Conservation (phyloP, 2,113 vertebrate species). For the Pituophis catenifer region DNA sequence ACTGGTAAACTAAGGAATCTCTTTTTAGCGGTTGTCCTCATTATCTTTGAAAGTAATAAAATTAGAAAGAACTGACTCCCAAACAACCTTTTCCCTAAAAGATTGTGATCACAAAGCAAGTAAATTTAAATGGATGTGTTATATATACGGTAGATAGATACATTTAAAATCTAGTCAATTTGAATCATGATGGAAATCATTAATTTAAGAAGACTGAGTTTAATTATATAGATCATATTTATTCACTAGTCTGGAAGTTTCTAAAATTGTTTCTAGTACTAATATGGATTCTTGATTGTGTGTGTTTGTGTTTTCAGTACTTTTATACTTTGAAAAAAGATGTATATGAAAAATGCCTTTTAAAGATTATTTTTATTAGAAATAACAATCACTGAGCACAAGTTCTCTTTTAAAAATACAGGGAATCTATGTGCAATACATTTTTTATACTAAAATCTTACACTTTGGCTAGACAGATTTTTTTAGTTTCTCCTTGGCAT, state of each 20-base stretch:
- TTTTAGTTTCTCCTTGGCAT: neutral
- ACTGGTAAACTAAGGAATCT: neutral
- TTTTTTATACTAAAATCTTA: neutral
- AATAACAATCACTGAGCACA: neutral
- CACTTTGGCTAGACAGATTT: neutral
- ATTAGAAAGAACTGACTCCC: neutral
- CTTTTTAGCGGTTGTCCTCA: slow-evolving; percentile 2
- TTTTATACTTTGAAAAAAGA: neutral
- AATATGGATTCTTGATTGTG: neutral
- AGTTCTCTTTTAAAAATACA: neutral
- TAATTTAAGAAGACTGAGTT: neutral
- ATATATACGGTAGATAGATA: neutral
- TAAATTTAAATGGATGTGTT: neutral
- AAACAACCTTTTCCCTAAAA: neutral
- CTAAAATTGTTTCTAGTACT: neutral
- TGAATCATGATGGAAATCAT: neutral
- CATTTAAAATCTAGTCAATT: neutral
- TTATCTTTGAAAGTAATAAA: neutral
- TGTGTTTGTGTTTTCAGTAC: neutral
- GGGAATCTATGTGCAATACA: neutral
- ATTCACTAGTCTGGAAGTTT: neutral
- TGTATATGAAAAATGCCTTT: neutral
- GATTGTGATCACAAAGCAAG: neutral
- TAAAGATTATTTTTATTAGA: neutral
- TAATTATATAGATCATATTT: neutral